Evolutionary conservation across 1,140 invertebrate species (phyloP).

Genomic region (Drosophila setifemur): DNA sequence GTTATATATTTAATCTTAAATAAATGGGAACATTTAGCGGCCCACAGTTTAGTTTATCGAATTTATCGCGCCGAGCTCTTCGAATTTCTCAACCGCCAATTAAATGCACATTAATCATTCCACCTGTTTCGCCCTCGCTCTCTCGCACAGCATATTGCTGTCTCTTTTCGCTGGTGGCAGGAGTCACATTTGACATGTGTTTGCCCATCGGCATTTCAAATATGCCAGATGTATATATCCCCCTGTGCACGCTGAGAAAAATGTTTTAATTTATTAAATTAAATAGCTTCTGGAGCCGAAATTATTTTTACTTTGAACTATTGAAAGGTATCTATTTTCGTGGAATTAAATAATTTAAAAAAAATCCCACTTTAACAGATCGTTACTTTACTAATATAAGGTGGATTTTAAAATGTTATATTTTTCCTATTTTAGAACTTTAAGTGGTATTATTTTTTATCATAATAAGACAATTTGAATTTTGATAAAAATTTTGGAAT

Average conservation of each 20-base stretch:
- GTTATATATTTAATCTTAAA: slow-evolving; percentile 53
- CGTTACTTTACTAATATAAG: no score
- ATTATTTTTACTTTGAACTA: no score
- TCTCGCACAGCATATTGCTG: neutral
- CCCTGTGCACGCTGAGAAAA: neutral
- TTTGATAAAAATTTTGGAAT: no score
- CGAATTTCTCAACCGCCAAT: slow-evolving; percentile 26
- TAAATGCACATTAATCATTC: slow-evolving; percentile 77
- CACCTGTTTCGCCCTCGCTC: slow-evolving; percentile 5
- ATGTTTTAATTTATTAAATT: no score
- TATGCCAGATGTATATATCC: neutral
- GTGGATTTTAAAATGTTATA: no score
- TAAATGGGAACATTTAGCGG: slow-evolving; percentile 71
- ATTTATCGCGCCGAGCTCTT: slow-evolving; percentile 28
- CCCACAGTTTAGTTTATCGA: slow-evolving; percentile 41
- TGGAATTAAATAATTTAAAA: no score
- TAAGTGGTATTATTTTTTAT: no score
- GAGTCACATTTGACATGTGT: slow-evolving; percentile 29
- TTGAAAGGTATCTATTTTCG: no score
- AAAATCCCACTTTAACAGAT: no score
- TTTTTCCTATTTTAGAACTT: no score
- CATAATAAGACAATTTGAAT: no score
- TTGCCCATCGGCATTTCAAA: slow-evolving; percentile 34
- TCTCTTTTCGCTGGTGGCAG: slow-evolving; percentile 3
- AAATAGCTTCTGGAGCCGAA: no score